Evolutionary conservation across 2,888 invertebrate species (phyloP).

Genomic region (Trissonchulus sp.): DNA sequence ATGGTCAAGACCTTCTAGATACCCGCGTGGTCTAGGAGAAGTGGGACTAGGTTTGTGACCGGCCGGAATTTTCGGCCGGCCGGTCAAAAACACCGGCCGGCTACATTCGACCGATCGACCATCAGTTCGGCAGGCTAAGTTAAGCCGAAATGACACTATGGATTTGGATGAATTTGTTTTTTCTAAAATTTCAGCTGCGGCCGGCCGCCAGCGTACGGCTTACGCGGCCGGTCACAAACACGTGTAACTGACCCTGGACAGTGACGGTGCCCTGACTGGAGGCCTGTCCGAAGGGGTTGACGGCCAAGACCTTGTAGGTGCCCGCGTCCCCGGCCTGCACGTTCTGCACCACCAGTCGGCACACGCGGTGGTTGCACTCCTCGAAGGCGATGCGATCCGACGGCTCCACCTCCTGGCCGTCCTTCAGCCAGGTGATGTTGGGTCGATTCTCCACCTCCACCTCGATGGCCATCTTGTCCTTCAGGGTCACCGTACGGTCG

Average conservation of each 20-base stretch:
- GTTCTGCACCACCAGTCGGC: constrained; percentile 46
- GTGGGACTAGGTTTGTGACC: too few relatives aligned
- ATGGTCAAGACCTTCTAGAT: constrained; percentile 75
- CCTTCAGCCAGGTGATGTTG: constrained; percentile 74
- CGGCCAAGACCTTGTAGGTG: constrained; percentile 74
- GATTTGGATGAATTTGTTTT: too few relatives aligned
- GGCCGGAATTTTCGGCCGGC: too few relatives aligned
- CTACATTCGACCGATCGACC: too few relatives aligned
- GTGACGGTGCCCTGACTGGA: constrained; percentile 72
- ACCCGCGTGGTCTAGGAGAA: too few relatives aligned
- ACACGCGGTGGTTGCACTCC: constrained; percentile 54
- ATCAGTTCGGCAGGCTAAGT: too few relatives aligned
- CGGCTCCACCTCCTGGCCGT: constrained; percentile 58
- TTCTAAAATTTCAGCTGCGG: too few relatives aligned
- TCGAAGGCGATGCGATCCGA: constrained; percentile 34
- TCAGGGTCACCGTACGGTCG: neutral
- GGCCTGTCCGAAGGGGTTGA: constrained; percentile 70
- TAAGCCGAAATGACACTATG: too few relatives aligned
- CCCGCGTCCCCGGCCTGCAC: constrained; percentile 75
- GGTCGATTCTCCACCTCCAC: constrained; percentile 57
- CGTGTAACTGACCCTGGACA: too few relatives aligned
- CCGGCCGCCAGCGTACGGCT: too few relatives aligned
- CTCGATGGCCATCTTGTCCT: constrained; percentile 15
- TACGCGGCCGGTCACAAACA: too few relatives aligned
- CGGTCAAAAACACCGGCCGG: too few relatives aligned